Evolutionary conservation across 2,888 invertebrate genomes (phyloP).

Genomic region (Xanthostigma xanthostigma): DNA sequence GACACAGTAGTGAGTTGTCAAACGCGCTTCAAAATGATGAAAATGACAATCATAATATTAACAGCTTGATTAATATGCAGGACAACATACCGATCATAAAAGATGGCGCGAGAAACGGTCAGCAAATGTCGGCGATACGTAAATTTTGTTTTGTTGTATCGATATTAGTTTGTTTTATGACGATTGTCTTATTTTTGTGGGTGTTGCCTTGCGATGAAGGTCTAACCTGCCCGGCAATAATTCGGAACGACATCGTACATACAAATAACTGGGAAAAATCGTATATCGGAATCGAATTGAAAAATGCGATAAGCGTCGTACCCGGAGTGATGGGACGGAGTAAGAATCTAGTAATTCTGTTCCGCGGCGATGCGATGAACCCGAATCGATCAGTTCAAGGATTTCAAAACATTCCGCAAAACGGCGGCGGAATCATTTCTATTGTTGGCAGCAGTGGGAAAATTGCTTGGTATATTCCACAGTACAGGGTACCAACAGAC

Average conservation of each 20-base stretch:
- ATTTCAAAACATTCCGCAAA: slow-evolving; percentile 25
- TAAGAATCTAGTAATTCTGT: slow-evolving; percentile 57
- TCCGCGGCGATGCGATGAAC: slow-evolving; percentile 50
- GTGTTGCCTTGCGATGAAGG: slow-evolving; percentile 58
- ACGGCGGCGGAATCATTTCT: slow-evolving; percentile 51
- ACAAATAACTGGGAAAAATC: slow-evolving; percentile 53
- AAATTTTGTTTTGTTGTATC: slow-evolving; percentile 55
- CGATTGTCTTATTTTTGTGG: slow-evolving; percentile 60
- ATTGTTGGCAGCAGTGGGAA: slow-evolving; percentile 54
- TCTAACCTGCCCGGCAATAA: slow-evolving; percentile 42
- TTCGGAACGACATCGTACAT: slow-evolving; percentile 34
- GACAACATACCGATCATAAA: slow-evolving; percentile 12
- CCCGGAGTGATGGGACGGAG: slow-evolving; percentile 45
- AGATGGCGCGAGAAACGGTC: slow-evolving; percentile 15
- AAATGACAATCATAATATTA: slow-evolving; percentile 15
- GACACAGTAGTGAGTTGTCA: too few relatives aligned
- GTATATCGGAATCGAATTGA: slow-evolving; percentile 52
- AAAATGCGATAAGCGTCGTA: slow-evolving; percentile 54
- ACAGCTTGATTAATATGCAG: slow-evolving; percentile 8
- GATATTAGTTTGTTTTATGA: slow-evolving; percentile 51
- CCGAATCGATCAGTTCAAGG: slow-evolving; percentile 30
- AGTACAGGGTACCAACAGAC: slow-evolving; percentile 50
- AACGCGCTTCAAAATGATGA: slow-evolving; percentile 5
- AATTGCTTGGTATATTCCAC: slow-evolving; percentile 58
- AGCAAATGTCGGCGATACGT: slow-evolving; percentile 47